Evolutionary conservation across 2,113 vertebrate genomes (phyloP), one percentile per base, ranked within the genome.

Genomic region (Brevimyrus niger): DNA sequence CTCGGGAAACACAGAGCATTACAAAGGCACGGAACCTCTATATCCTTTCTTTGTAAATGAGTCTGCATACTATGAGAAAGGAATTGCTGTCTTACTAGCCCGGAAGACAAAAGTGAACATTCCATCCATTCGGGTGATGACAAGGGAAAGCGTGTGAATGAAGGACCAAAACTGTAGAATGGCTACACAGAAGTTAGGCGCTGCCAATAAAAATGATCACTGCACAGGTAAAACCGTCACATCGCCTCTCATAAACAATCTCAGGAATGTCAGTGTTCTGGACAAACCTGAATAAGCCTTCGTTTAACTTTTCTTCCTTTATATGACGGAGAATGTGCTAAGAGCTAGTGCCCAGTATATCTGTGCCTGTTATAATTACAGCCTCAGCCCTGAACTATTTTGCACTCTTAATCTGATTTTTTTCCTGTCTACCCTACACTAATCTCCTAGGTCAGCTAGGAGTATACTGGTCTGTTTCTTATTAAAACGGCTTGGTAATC

Each of bases 11-110:
- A 95, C 94, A 0, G 82, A 94, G 90, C 90, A 46, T 17, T 96
- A 95, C 23, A 90, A 92, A 84, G 95, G 94, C 47, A 69, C 6
- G 0, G 92, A 94, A 85, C 89, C 94, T 35, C 94, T 95, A 27
- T 94, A 94, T 73, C 94, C 95, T 9, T 94, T 95, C 92, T 95
- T 96, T 88, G 92, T 95, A 90, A 96, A 96, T 8, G 95, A 96
- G 90, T 92, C 94, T 15, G 94, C 95, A 0, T 96, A 96, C 87
- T 95, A 96, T 0, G 94, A 96, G 89, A 96, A 95, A 87, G 93
- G 93, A 89, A 94, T 95, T 0, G 95, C 95, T 7, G 91, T 95
- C 35, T 94, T 92, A 11, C 92, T 95, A 31, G 94, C 94, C 0
- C 92, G 92, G 47, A 93, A 91, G 89, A 93, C 87, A 83, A 9